Evolutionary conservation across 2,888 invertebrate genomes (phyloP), one percentile per base, ranked within the genome.

Genomic region (Polyploca ridens): DNA sequence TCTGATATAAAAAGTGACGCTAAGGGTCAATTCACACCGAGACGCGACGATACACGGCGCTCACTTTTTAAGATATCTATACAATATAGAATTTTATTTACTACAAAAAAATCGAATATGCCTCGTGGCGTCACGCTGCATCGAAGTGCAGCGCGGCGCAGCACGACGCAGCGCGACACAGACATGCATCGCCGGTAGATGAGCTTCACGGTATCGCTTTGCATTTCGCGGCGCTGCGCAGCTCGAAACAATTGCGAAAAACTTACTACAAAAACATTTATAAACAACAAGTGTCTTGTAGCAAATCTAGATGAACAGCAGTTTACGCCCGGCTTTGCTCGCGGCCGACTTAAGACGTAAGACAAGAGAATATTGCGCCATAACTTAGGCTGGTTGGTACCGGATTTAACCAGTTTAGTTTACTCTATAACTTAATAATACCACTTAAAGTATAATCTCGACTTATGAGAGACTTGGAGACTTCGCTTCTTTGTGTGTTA

Each of bases 361-460:
- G 64, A 61, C 64, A 35, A 44, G 44, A 58, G 38, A 63, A 64
- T 61, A 60, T 64, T 44, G 49, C 49, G 60, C 49, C 49, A 33
- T 60, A 46, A 64, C 64, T 64, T 64, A 49, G 33, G 58, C 66
- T 44, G 49, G 68, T 67, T 62, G 65, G 49, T 69, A 71, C 71
- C 69, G 68, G 75, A 71, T 73, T 75, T 76, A 73, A 72, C 72
- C 69, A 62, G 69, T 74, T 75, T 71, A 72, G 66, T 74, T 59
- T 59, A 59, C 16, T 59, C 5, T 59, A 3, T 38, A 33, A 72
- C 78, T 78, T 79, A 72, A 76, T 81, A 77, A 79, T 77, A 70
- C 72, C 77, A 77, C 76, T 79, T 79, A 76, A 41, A 63, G 64
- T 69, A 74, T 76, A 77, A 77, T 75, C 75, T 70, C 58, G 58